Evolutionary conservation across 2,113 vertebrate species (phyloP), one percentile per base, ranked within the genome.

Genomic region (Rissa tridactyla): DNA sequence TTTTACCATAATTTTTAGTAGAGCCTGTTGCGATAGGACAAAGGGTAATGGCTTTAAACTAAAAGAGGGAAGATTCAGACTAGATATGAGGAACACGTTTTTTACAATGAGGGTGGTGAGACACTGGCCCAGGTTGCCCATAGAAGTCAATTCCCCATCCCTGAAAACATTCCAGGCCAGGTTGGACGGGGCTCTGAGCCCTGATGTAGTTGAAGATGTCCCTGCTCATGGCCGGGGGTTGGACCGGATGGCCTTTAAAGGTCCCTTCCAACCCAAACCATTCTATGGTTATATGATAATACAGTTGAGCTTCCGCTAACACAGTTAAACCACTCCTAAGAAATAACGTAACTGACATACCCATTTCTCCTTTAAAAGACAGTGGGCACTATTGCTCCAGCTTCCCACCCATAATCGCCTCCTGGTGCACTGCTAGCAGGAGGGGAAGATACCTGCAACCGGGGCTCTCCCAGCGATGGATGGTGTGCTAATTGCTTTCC

Each of bases 401-500:
- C 57, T 46, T 62, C 40, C 13, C 60, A 46, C 4, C 36, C 32
- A 1, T 3, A 5, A 57, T 34, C 10, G 5, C 61, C 22, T 36
- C 38, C 46, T 3, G 26, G 34, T 5, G 60, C 60, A 9, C 29
- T 20, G 46, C 52, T 36, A 22, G 32, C 51, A 44, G 71, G 30
- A 61, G 34, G 29, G 10, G 51, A 34, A 27, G 55, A 5, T 4
- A 15, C 29, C 32, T 8, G 27, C 29, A 8, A 4, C 10, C 6
- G 44, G 13, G 36, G 11, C 52, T 51, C 54, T 38, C 30, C 71
- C 29, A 15, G 64, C 8, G 0, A 11, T 2, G 20, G 38, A 6
- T 1, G 3, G 2, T 7, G 13, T 4, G 30, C 46, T 16, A 25
- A 3, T 0, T 26, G 54, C 46, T 38, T 70, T 34, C 17, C 40